phyloP scores from a whole-genome alignment of 2,797 vertebrate species.

The Notolabrus celidotus region DNA sequence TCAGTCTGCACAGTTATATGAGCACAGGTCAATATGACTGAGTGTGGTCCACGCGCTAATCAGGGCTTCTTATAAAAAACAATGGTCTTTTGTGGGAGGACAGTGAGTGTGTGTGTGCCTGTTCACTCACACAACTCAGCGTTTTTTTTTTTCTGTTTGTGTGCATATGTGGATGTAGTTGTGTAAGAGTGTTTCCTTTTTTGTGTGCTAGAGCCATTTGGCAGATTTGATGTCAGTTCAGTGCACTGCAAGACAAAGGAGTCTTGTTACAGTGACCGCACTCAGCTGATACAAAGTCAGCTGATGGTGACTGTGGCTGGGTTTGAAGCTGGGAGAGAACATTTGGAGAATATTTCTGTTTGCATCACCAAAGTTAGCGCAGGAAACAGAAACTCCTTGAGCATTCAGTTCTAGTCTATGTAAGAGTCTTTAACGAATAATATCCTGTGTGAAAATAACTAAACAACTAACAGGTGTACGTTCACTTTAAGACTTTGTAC shows the following conservation, averaged over 20 bases:
- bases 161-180: slow-evolving; percentile 29
- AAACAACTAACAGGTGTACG: no score
- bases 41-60: slow-evolving; percentile 58
- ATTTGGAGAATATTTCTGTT: slow-evolving; percentile 13
- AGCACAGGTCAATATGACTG: slow-evolving; percentile 36
- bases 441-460: no score
- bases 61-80: slow-evolving; percentile 64
- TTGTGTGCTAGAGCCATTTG: slow-evolving; percentile 41
- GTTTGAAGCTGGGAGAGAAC: slow-evolving; percentile 38
- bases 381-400: neutral
- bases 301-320: slow-evolving; percentile 62
- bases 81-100: slow-evolving; percentile 72
- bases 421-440: no score
- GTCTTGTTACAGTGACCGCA: slow-evolving; percentile 63
- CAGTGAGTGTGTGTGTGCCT: slow-evolving; percentile 27
- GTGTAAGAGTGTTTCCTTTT: neutral
- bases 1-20: slow-evolving; percentile 24
- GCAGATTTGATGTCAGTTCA: slow-evolving; percentile 66
- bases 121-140: neutral
- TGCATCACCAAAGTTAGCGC: slow-evolving; percentile 15
- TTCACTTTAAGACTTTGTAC: no score
- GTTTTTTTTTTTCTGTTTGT: slow-evolving; percentile 5
- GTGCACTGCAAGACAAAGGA: slow-evolving; percentile 63
- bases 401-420: neutral
- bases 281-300: slow-evolving; percentile 77